Evolutionary conservation across 2,888 invertebrate species (phyloP), one percentile per base, ranked within the genome.

Genomic region (Hyposoter didymator): DNA sequence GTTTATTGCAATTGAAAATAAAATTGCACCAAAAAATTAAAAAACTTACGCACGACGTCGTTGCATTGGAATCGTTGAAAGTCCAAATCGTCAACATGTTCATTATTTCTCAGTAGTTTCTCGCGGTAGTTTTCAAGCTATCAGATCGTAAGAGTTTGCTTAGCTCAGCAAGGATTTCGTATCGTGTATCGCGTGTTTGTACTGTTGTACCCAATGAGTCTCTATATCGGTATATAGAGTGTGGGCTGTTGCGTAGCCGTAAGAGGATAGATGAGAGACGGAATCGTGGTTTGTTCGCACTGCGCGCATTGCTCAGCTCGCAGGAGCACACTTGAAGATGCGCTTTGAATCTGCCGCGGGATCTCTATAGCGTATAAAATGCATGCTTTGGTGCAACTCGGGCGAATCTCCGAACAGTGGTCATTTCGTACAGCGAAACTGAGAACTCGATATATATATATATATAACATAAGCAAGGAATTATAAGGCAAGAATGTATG

Each of bases 291-390:
- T 76, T 39, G 80, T 78, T 81, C 49, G 49, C 49, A 45, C 62
- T 62, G 49, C 32, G 49, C 49, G 43, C 70, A 74, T 39, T 52
- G 66, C 67, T 67, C 67, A 67, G 69, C 43, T 78, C 66, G 55
- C 78, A 39, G 67, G 32, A 67, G 78, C 67, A 75, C 62, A 64
- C 79, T 64, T 73, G 66, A 35, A n/a, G 39, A 76, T 39, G 49
- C 82, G 49, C 82, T 85, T 85, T 82, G 85, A 82, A 85, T 82
- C 82, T 82, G 79, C 85, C 85, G 85, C 82, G 19, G 45, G 72
- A 70, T 39, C 73, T 17, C 52, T 32, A 39, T 78, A 45, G 49
- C 28, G 45, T 43, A 64, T 32, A 75, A 75, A 64, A 45, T 75
- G 43, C 43, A 67, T 67, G 39, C 76, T 67, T 78, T 67, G 67